phyloP scores from a whole-genome alignment of 1,140 invertebrate genomes.

The Solenopsis invicta region DNA sequence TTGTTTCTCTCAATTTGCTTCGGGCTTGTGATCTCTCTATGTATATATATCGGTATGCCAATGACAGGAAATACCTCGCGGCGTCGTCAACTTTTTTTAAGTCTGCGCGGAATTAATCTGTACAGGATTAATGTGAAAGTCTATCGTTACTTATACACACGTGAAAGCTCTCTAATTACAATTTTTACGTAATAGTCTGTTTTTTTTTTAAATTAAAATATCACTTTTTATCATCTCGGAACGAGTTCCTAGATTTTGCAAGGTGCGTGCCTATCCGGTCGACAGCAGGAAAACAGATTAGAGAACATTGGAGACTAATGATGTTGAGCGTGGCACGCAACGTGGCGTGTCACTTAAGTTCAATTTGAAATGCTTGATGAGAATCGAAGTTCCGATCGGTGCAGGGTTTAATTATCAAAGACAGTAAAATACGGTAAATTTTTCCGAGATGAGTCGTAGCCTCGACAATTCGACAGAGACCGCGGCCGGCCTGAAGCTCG shows the following conservation, averaged over 20 bases:
- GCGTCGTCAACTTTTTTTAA: constrained; percentile 2
- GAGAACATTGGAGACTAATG: constrained; percentile 36
- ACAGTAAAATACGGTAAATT: background rate
- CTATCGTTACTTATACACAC: background rate
- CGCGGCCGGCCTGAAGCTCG: too few species aligned
- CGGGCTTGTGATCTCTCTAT: background rate
- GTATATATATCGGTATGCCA: background rate
- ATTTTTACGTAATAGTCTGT: constrained; percentile 10
- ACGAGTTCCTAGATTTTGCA: constrained; percentile 29
- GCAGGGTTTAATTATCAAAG: constrained; percentile 54
- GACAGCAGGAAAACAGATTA: constrained; percentile 42
- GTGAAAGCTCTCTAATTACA: background rate
- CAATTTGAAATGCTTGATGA: constrained; percentile 67
- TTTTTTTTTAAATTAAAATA: background rate
- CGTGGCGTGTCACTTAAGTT: constrained; percentile 66
- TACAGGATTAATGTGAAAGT: constrained; percentile 27
- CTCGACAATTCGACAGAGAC: background rate
- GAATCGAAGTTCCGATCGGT: constrained; percentile 54
- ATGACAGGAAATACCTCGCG: constrained; percentile 15
- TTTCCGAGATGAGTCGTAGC: background rate
- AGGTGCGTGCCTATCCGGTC: background rate
- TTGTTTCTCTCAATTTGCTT: constrained; percentile 27
- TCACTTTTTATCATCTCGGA: background rate
- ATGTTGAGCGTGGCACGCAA: constrained; percentile 63
- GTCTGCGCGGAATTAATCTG: background rate